Percentiles rank a stretch among this genome's conserved stretches.
Evolutionary conservation across 1,140 invertebrate genomes (phyloP).

Genomic region (Zaprionus camerounensis): DNA sequence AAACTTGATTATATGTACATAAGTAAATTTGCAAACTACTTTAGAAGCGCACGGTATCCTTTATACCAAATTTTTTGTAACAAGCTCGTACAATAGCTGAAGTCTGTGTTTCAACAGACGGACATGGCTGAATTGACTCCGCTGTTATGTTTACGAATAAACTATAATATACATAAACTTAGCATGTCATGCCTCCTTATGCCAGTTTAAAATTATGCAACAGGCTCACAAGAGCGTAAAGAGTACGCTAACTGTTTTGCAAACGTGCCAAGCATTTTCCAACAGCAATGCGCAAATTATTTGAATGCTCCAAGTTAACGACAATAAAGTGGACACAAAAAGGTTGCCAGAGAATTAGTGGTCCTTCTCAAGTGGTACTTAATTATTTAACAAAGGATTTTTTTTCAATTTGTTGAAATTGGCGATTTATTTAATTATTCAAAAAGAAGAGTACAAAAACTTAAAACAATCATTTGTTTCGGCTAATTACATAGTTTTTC

Average conservation of each 20-base stretch:
- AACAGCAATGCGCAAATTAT: conserved; percentile 3
- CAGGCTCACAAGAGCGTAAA: conserved; percentile 5
- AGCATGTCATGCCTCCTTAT: too few species aligned
- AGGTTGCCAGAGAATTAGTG: not conserved
- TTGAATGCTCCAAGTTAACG: not conserved
- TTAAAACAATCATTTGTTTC: conserved; percentile 58
- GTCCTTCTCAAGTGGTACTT: not conserved
- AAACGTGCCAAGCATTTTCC: conserved; percentile 20
- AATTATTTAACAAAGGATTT: not conserved
- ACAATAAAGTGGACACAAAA: not conserved
- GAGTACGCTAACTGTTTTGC: not conserved
- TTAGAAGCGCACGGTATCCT: too few species aligned
- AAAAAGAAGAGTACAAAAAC: conserved; percentile 67
- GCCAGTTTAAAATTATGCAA: conserved; percentile 14
- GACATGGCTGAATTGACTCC: too few species aligned
- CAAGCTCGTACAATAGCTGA: too few species aligned
- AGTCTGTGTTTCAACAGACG: too few species aligned
- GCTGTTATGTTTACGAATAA: too few species aligned
- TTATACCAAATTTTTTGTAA: too few species aligned
- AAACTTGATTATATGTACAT: too few species aligned
- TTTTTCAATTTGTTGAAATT: conserved; percentile 59
- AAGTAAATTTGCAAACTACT: too few species aligned
- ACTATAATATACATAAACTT: too few species aligned
- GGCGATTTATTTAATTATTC: conserved; percentile 67
- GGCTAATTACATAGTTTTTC: conserved; percentile 41